Base-by-base conservation (phyloP, 2,888 invertebrate species). In the Zonitis immaculata region DNA sequence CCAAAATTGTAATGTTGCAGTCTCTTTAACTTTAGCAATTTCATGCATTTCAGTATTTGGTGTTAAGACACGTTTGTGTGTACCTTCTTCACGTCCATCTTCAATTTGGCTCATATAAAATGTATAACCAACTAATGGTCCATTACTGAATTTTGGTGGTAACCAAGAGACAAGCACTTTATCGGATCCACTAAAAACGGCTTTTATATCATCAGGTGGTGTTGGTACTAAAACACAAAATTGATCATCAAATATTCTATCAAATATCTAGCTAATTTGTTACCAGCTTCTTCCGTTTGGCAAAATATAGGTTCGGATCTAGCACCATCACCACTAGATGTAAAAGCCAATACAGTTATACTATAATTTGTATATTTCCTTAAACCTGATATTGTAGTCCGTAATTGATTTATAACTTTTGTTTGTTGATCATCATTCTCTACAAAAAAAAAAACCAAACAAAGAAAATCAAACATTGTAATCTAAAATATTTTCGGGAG, bases 341-440 rank as follows among this genome's bases (percentile, higher is more conserved):
- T 95, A 75, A 86, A 94, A 7, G 94, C 94, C 70, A 91, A 80
- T 28, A 93, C 91, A 61, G 91, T 89, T 48, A 95, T 88, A 28
- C 93, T 93, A 74, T 95, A 95, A 78, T 95, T 95, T 26, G 94
- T 93, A 76, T 86, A 93, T 66, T 91, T 88, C 67, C 87, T 83
- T 51, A 95, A 78, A 44, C 88, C 88, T 52, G 87, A 86, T 57
- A 92, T 79, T 1, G 84, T 85, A 27, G 88, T 86, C 56, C 86
- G 83, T 30, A 86, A 70, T 2, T 85, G 83, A 3, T 83, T 81
- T 62, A 88, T 86, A 63, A 85, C 85, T 73, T 91, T 91, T n/a
- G 86, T 86, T 63, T 86, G 84, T 63, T 85, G 85, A 54, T 86
- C 86, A 77, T 87, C 87, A 69, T 84, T 85, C 67, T 88, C 88